Evolutionary conservation across 2,888 invertebrate genomes (phyloP).

Genomic region (Coelinius sp.): DNA sequence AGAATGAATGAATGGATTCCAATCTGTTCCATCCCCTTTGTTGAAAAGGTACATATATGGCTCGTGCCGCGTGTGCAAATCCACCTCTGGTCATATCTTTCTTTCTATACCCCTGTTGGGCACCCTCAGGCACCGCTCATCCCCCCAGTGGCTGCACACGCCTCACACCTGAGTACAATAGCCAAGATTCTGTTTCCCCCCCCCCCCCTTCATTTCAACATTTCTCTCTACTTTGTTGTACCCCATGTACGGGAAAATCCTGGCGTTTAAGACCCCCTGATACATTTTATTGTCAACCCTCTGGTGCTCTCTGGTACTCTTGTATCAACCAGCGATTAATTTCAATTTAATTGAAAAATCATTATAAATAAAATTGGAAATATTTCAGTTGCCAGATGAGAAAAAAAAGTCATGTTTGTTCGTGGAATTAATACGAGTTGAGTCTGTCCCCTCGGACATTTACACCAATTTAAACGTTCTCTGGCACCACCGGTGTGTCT

Average conservation of each 20-base stretch:
- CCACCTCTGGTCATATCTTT: conserved; percentile 40
- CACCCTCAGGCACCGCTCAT: conserved; percentile 41
- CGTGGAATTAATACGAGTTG: not conserved
- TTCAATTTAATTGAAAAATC: not conserved
- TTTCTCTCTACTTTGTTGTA: conserved; percentile 20
- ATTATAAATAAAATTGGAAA: not conserved
- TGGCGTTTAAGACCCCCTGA: conserved; percentile 11
- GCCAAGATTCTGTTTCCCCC: conserved; percentile 43
- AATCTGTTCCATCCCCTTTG: conserved; percentile 70
- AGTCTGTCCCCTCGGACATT: not conserved
- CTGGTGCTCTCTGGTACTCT: too few species aligned
- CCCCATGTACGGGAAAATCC: conserved; percentile 8
- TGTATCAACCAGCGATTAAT: not conserved
- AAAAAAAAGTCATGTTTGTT: too few species aligned
- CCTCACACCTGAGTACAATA: conserved; percentile 71
- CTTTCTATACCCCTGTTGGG: conserved; percentile 23
- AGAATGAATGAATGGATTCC: conserved; percentile 50
- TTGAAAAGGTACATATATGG: conserved; percentile 50
- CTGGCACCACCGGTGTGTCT: conserved; percentile 18
- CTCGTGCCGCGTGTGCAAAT: conserved; percentile 71
- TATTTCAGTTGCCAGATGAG: not conserved
- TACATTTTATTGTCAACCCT: conserved; percentile 25
- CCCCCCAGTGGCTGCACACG: conserved; percentile 58
- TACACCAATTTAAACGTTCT: conserved; percentile 17
- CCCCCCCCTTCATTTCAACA: conserved; percentile 55